Evolutionary conservation across 2,113 vertebrate genomes (phyloP), one percentile per base, ranked within the genome.

Genomic region (Spheniscus mendiculus): DNA sequence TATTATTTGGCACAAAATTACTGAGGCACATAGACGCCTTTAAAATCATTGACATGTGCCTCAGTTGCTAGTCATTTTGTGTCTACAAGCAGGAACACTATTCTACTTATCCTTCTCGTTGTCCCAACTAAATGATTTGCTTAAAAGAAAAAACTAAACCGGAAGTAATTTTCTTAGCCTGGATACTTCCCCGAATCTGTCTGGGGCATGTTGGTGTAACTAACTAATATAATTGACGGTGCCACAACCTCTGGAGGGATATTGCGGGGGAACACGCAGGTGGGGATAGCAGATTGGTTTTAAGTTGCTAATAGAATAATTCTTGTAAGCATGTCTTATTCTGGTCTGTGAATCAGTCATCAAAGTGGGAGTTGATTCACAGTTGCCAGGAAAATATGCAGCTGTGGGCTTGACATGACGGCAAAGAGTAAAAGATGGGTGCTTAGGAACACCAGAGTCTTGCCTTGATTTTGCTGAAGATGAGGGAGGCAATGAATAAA

Each of bases 341-440:
- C 81, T 94, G 80, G 40, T 81, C 78, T 74, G 21, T 87, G 86
- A 92, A 92, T 93, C 89, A 92, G 38, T 90, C 71, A 62, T 93
- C 83, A 15, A 11, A 83, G 93, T 94, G 92, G 59, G 92, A 81
- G 74, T 23, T 94, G 90, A 80, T 73, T 88, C 88, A 83, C 67
- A 80, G 85, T 95, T 97, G 62, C 74, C 58, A 72, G 82, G 62
- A 91, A 85, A 90, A 73, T 90, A 69, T 2, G 62, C 93, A 91
- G 90, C 93, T 96, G 78, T 95, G 84, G 74, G 93, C 55, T 92
- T 97, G 87, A 91, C 47, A 58, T 91, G 87, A 83, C 53, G 92
- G 90, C 49, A 36, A 36, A 45, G 87, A 87, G 59, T 87, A 66
- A 36, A 83, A 94, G 81, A 63, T 94, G 49, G 61, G 83, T 89